Percentiles rank a stretch among this genome's conserved stretches.
phyloP scores from a whole-genome alignment of 2,113 vertebrate genomes.

The Pedionomus torquatus region DNA sequence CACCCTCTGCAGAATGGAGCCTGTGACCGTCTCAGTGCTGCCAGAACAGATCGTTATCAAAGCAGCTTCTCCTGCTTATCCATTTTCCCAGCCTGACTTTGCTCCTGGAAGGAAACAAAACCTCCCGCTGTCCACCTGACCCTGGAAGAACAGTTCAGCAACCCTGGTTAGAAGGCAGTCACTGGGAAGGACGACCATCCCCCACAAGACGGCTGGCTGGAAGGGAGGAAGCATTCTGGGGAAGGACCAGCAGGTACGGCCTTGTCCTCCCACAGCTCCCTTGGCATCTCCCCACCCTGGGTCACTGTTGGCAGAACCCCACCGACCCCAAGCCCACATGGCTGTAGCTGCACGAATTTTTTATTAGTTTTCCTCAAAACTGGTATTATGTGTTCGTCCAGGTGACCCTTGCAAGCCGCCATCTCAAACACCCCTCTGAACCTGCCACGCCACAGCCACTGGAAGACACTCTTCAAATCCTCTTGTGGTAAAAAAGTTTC shows the following conservation, averaged over 20 bases:
- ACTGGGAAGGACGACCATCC: not conserved
- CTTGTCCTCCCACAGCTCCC: not conserved
- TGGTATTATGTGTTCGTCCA: not conserved
- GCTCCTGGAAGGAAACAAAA: not conserved
- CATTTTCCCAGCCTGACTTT: not conserved
- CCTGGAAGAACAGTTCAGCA: not conserved
- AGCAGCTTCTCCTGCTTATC: not conserved
- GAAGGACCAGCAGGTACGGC: rapidly evolving
- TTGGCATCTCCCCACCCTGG: not conserved
- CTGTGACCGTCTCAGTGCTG: not conserved
- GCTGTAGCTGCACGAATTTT: not conserved
- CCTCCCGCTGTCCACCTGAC: not conserved
- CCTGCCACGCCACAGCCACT: rapidly evolving
- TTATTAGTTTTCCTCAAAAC: not conserved
- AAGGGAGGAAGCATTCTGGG: not conserved
- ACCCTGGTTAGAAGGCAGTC: rapidly evolving
- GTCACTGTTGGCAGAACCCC: not conserved
- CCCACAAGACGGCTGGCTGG: not conserved
- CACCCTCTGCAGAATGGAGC: not conserved
- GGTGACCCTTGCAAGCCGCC: not conserved
- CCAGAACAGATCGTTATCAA: not conserved
- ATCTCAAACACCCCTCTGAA: no score
- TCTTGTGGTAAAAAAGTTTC: not conserved
- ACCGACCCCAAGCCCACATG: not conserved
- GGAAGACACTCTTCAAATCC: not conserved